Evolutionary conservation across 1,140 invertebrate species (phyloP), one percentile per base, ranked within the genome.

Genomic region (Drosophila aff.): DNA sequence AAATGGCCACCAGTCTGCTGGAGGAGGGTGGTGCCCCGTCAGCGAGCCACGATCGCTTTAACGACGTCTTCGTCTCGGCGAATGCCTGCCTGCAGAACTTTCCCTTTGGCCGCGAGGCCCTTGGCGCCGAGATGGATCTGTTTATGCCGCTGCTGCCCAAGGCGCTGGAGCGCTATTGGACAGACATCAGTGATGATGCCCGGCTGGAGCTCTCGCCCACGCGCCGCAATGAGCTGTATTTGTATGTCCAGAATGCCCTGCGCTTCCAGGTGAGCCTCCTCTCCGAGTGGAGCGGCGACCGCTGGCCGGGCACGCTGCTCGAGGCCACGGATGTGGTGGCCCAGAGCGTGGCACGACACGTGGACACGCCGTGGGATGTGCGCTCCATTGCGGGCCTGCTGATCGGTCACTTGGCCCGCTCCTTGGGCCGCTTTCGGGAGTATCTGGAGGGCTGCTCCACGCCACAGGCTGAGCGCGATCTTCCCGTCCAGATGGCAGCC

Each of bases 301-400:
- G 16, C 2, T n/a, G 26, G 26, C 16, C 57, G 16, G 26, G 13
- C 1, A 3, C 2, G 31, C 18, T 44, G 15, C 8, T 33, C 18
- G 44, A 26, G n/a, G 2, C 16, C 15, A 4, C 82, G 1, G 33
- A 75, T 15, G 15, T 11, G 16, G 7, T 78, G 18, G 76, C 81
- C 2, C n/a, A 57, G 10, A 1, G n/a, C 9, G 74, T 89, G 26
- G 81, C 84, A 8, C 47, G 74, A 1, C 36, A 81, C n/a, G 11
- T 44, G 28, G 84, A 89, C 33, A 84, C 81, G 0, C 84, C 84
- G 0, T 87, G 84, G 84, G 84, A 87, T 60, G 84, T 87, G 4
- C 85, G 84, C n/a, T 83, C 84, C 11, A 72, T 87, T 36, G 84
- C 84, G 0, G 84, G 84, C 4, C 46, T 87, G 13, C 49, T 72